phyloP scores from a whole-genome alignment of 2,797 vertebrate species.

The Emydoidea blandingii region DNA sequence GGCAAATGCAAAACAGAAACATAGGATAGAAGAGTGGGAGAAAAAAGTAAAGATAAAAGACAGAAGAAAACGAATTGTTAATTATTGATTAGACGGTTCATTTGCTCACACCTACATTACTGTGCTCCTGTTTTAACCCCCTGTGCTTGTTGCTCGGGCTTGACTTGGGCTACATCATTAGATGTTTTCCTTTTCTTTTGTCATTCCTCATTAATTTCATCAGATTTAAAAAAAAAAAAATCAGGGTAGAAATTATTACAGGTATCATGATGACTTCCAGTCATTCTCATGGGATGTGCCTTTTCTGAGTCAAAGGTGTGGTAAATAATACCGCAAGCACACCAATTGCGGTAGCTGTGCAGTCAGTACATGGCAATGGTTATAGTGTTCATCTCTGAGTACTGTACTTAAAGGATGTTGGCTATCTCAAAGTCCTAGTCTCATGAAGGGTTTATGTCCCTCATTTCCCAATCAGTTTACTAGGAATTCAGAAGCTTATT shows the following conservation, averaged over 20 bases:
- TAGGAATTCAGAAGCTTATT: fast-evolving
- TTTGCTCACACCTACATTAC: constrained; percentile 77
- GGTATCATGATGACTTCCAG: background rate
- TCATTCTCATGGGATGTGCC: background rate
- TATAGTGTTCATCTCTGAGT: background rate
- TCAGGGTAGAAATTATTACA: background rate
- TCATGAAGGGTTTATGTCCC: background rate
- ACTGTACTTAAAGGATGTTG: background rate
- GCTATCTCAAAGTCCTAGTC: fast-evolving
- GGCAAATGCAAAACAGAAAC: constrained; percentile 73
- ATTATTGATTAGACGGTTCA: constrained; percentile 80
- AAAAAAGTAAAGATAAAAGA: constrained; percentile 72
- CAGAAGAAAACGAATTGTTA: constrained; percentile 77
- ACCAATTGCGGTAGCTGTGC: fast-evolving
- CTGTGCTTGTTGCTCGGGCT: constrained; percentile 47
- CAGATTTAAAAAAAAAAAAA: background rate
- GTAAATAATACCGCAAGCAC: background rate
- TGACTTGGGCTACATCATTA: constrained; percentile 60
- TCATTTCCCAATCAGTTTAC: background rate
- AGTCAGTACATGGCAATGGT: background rate
- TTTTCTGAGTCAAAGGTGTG: background rate
- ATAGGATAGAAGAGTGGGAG: constrained; percentile 30
- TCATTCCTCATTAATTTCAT: constrained; percentile 74
- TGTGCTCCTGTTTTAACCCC: constrained; percentile 71
- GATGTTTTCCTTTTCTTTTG: constrained; percentile 57